A percentile compares a stretch with the other conserved stretches of the same genome.
These are phyloP conservation scores for Squalus acanthias DNA, from an alignment of 2,797 vertebrate genomes.

Conservation along the genomic window DNA sequence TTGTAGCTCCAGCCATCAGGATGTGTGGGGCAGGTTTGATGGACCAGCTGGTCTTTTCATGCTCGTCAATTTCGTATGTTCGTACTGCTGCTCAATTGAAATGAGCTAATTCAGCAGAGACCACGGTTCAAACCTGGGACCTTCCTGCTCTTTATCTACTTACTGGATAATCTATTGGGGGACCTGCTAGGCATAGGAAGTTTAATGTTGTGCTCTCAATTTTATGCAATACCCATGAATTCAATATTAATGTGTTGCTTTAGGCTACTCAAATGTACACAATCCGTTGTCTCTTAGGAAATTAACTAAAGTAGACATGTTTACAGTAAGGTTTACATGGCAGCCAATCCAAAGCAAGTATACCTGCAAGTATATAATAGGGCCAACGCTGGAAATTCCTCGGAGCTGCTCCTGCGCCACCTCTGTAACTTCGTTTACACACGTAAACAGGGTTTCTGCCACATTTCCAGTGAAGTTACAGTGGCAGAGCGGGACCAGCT, in stretches of 20 bases:
- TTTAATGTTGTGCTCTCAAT: background rate
- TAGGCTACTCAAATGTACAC: background rate
- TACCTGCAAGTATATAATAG: too few species aligned
- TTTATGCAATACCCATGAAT: background rate
- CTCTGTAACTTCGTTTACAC: too few species aligned
- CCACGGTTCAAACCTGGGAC: background rate
- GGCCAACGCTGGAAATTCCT: too few species aligned
- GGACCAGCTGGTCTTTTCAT: background rate
- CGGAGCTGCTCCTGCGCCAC: too few species aligned
- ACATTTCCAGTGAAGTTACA: too few species aligned
- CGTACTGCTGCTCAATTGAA: too few species aligned
- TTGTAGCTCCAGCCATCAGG: background rate
- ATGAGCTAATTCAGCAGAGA: too few species aligned
- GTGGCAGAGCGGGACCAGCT: too few species aligned
- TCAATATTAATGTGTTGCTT: background rate
- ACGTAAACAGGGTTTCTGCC: too few species aligned
- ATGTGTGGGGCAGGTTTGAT: background rate
- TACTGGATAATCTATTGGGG: background rate
- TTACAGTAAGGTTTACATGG: background rate
- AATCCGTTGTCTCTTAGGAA: background rate
- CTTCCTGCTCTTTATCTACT: background rate
- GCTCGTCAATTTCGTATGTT: background rate
- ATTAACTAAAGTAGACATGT: background rate
- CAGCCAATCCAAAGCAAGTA: too few species aligned
- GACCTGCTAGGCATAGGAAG: background rate